These are phyloP conservation scores for rabbit (Oryctolagus cuniculus) DNA, from an alignment of 2,113 vertebrate species.

Conservation along the genomic window DNA sequence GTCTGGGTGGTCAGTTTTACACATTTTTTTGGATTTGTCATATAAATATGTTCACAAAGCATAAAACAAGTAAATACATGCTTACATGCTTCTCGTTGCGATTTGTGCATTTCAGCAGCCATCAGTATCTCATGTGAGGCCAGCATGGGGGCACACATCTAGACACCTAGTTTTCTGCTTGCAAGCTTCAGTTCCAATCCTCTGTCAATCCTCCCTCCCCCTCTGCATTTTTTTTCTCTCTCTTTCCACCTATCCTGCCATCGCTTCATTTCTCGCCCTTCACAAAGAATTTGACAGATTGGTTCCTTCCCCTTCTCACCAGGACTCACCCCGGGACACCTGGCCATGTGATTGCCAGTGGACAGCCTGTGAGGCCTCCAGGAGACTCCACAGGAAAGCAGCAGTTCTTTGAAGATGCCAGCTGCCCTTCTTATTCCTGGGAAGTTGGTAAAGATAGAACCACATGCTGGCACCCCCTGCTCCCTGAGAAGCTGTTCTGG, in stretches of 20 bases:
- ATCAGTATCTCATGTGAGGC: background rate
- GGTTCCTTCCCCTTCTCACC: background rate
- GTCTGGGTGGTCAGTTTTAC: background rate
- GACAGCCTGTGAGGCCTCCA: background rate
- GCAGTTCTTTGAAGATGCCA: constrained; percentile 31
- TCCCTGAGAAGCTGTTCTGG: background rate
- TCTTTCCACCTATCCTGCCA: background rate
- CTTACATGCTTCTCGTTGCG: background rate
- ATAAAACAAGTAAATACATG: background rate
- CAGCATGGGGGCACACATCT: background rate
- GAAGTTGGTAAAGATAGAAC: background rate
- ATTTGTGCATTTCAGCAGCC: background rate
- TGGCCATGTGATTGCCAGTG: background rate
- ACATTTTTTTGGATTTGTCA: background rate
- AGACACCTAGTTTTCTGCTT: background rate
- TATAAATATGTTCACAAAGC: background rate
- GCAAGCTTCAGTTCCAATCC: background rate
- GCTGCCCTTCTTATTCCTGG: constrained; percentile 22
- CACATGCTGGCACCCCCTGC: background rate
- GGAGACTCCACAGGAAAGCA: background rate
- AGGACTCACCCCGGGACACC: background rate
- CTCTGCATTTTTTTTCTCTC: background rate
- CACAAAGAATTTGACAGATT: background rate
- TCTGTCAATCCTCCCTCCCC: background rate
- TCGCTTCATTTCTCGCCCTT: background rate